Base-by-base conservation (phyloP, 2,888 invertebrate genomes). In the Rotaria socialis region DNA sequence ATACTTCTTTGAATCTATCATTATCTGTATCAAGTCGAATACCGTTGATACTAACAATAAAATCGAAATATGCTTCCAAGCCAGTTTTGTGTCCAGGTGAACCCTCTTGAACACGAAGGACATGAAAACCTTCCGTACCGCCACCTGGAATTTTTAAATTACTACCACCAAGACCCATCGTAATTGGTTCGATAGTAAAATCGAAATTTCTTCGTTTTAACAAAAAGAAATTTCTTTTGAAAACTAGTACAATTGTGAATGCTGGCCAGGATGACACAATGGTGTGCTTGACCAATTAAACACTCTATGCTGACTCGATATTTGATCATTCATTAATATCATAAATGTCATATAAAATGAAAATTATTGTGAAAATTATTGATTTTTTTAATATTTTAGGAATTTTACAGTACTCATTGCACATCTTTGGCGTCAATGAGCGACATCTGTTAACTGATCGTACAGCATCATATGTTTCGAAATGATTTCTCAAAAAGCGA, bases 61-160 rank as follows among this genome's bases (percentile, higher is more conserved):
- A 99, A 92, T 99, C 99, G 91, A 99, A 99, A 92, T 98, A 99
- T 24, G 98, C 96, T 93, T 99, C 96, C 75, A 99, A 92, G n/a
- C 97, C 97, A 85, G 97, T 97, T 90, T 93, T 93, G 90, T 95
- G 94, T 2, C 97, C 99, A 4, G 99, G 99, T 47, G 98, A 99
- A 89, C 95, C 95, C 89, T 98, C 96, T 93, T 99, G 97, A 43
- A 99, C 97, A 96, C 97, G 89, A 86, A 89, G 27, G 24, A 75
- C 74, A 93, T 97, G 97, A 92, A 96, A 97, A 88, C 97, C 97
- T 92, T 97, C 96, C 55, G 95, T 95, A 88, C 97, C 97, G 88
- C 97, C 97, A 88, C 96, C 97, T 87, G 97, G 96, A 90, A 87
- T 85, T 50, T 87, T 85, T 35, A 86, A 47, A 52, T 85, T 56